Evolutionary conservation across 1,140 invertebrate genomes (phyloP).

Genomic region (Dinoponera quadriceps): DNA sequence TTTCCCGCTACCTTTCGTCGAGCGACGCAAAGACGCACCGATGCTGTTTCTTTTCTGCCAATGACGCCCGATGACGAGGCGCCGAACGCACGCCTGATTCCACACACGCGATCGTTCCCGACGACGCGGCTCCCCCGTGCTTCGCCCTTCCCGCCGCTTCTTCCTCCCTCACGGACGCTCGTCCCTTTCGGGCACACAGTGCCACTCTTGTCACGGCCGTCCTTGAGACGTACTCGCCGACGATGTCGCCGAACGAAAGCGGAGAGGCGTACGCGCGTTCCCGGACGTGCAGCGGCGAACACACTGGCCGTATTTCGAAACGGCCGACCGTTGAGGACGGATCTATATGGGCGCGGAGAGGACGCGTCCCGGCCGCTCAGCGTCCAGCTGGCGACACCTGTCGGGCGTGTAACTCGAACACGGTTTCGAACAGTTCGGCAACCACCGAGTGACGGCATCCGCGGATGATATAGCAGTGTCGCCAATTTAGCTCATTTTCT

Average conservation of each 20-base stretch:
- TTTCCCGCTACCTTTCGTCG: background rate
- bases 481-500: too few species aligned
- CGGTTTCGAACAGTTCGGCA: too few species aligned
- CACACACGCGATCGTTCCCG: conserved; percentile 1
- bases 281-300: background rate
- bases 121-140: background rate
- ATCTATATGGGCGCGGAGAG: background rate
- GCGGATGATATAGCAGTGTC: too few species aligned
- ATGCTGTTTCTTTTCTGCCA: background rate
- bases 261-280: background rate
- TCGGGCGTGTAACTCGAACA: too few species aligned
- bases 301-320: conserved; percentile 17
- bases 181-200: background rate
- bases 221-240: background rate
- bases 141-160: background rate
- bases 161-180: background rate
- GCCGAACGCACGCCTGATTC: background rate
- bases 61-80: background rate
- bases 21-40: background rate
- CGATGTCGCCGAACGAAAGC: background rate
- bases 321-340: background rate
- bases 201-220: background rate
- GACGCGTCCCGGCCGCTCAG: background rate
- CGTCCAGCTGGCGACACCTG: background rate
- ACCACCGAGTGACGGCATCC: too few species aligned